These are phyloP conservation scores for Noctua janthe DNA, from an alignment of 2,888 invertebrate genomes.

Conservation along the genomic window DNA sequence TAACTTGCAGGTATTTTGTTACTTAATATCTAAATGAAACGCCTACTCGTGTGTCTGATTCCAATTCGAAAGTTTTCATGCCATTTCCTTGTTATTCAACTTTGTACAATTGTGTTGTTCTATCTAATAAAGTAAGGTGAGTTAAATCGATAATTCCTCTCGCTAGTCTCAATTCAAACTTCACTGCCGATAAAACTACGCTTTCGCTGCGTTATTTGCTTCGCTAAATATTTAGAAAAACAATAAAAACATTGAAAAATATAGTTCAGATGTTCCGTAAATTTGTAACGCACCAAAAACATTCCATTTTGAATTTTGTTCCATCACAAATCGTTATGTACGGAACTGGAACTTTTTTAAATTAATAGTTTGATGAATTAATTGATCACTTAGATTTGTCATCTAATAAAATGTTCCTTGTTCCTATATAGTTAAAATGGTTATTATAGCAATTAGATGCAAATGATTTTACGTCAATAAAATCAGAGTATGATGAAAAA, in stretches of 20 bases:
- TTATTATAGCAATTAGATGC: conserved; percentile 29
- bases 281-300: conserved; percentile 1
- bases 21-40: conserved; percentile 41
- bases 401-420: conserved; percentile 25
- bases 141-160: conserved; percentile 10
- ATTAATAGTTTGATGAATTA: conserved; percentile 7
- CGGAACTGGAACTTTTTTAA: neutral
- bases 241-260: neutral
- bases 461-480: conserved; percentile 42
- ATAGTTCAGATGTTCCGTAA: conserved; percentile 1
- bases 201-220: conserved; percentile 29
- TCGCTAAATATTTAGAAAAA: conserved; percentile 18
- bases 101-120: conserved; percentile 41
- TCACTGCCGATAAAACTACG: conserved; percentile 15
- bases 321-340: neutral
- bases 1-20: conserved; percentile 41
- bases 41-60: conserved; percentile 30
- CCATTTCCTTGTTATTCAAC: conserved; percentile 47
- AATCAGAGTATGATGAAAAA: conserved; percentile 32
- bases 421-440: conserved; percentile 10
- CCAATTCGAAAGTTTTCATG: conserved; percentile 39
- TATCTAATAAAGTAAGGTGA: conserved; percentile 2
- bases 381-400: conserved; percentile 20
- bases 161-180: conserved; percentile 1
- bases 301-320: neutral